Conservation (phyloP, 2,797 vertebrate genomes). For the Hyperoplus lanceolatus region DNA sequence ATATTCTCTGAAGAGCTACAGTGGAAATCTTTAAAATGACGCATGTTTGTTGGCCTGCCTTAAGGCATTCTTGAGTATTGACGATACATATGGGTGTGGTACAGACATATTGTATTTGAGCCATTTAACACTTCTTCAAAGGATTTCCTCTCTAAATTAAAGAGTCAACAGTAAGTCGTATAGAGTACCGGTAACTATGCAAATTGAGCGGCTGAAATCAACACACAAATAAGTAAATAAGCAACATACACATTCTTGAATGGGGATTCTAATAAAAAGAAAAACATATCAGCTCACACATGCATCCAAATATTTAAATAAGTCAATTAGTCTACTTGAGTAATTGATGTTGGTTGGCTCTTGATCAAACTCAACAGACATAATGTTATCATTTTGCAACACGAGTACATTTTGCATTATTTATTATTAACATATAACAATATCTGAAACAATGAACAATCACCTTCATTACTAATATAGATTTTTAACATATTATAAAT, state of each 20-base stretch:
- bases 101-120: not conserved
- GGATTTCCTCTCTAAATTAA: not conserved
- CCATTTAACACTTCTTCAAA: not conserved
- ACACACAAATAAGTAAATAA: not conserved
- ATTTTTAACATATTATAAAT: not conserved
- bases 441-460: not conserved
- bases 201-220: not conserved
- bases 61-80: not conserved
- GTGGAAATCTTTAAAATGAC: not conserved
- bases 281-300: not conserved
- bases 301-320: not conserved
- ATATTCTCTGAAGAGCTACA: not conserved
- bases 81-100: conserved; percentile 39
- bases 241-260: not conserved
- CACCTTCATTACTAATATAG: not conserved
- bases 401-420: not conserved
- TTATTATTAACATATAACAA: not conserved
- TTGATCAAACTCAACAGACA: conserved; percentile 1
- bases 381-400: conserved; percentile 1
- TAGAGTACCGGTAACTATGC: not conserved
- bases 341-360: not conserved
- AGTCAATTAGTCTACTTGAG: not conserved
- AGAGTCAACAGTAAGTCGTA: not conserved
- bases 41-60: conserved; percentile 1
- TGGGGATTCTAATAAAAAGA: not conserved